Percentiles rank a stretch among this genome's conserved stretches.
Evolutionary conservation across 2,888 invertebrate genomes (phyloP).

Genomic region (Drosophila austrosaltans): DNA sequence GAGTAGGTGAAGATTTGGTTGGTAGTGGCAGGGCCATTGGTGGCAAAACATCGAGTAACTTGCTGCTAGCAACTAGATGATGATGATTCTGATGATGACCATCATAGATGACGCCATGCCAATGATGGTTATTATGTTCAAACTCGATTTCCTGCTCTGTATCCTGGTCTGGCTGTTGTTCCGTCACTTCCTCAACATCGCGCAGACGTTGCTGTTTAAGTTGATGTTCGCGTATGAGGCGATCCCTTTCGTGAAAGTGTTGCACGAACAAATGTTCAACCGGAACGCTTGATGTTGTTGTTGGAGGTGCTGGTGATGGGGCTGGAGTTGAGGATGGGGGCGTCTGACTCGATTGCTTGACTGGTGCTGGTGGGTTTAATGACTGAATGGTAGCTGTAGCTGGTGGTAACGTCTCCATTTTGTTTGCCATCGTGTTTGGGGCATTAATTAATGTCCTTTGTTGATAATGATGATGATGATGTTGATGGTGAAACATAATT

Average conservation of each 20-base stretch:
- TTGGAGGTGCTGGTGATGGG: constrained; percentile 1
- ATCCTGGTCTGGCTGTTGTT: constrained; percentile 14
- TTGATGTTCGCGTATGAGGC: constrained; percentile 83
- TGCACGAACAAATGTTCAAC: constrained; percentile 81
- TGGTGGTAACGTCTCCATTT: constrained; percentile 58
- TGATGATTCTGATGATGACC: constrained; percentile 56
- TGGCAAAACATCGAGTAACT: constrained; percentile 24
- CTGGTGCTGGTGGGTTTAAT: constrained; percentile 75
- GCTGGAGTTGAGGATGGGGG: constrained; percentile 20
- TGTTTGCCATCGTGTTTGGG: constrained; percentile 43
- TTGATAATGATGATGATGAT: constrained; percentile 65
- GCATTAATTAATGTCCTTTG: constrained; percentile 65
- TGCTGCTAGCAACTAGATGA: constrained; percentile 32
- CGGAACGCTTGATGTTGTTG: constrained; percentile 19
- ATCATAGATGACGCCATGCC: constrained; percentile 72
- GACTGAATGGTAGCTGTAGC: constrained; percentile 49
- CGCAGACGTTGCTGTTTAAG: constrained; percentile 81
- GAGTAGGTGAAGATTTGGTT: constrained; percentile 8
- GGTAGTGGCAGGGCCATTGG: constrained; percentile 20
- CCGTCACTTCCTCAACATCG: constrained; percentile 39
- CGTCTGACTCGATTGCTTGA: constrained; percentile 32
- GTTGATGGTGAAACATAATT: constrained; percentile 75
- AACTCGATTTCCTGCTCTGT: constrained; percentile 16
- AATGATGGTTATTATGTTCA: constrained; percentile 75
- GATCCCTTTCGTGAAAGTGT: constrained; percentile 83